Evolutionary conservation across 1,140 invertebrate genomes (phyloP).

Genomic region (Trachymyrmex cornetzi): DNA sequence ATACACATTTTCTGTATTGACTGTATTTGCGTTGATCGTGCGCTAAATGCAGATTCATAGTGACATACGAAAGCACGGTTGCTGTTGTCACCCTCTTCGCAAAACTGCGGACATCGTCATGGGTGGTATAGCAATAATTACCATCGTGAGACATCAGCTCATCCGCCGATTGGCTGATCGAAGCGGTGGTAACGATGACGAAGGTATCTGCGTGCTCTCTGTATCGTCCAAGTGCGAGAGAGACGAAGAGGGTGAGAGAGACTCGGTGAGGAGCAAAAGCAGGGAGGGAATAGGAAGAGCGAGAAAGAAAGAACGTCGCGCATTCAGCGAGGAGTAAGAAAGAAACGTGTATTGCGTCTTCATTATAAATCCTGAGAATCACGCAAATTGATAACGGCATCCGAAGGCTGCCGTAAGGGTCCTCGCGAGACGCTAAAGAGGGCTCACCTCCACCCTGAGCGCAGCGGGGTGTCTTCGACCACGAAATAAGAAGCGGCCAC

Average conservation of each 20-base stretch:
- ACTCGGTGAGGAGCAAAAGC: not conserved
- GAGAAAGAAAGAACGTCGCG: slow-evolving; percentile 9
- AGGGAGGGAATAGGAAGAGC: not conserved
- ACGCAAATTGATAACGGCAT: slow-evolving; percentile 81
- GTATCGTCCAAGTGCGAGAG: not conserved
- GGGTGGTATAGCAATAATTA: slow-evolving; percentile 77
- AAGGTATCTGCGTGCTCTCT: slow-evolving; percentile 53
- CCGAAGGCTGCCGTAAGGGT: slow-evolving; percentile 76
- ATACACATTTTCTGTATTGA: not conserved
- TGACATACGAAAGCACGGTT: not conserved
- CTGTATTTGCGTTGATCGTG: not conserved
- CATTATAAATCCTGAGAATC: slow-evolving; percentile 80
- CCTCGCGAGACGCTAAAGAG: slow-evolving; percentile 72
- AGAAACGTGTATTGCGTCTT: slow-evolving; percentile 73
- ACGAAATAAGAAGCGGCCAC: slow-evolving; percentile 74
- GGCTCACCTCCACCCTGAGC: slow-evolving; percentile 71
- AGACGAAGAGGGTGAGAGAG: slow-evolving; percentile 12
- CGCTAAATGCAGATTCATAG: slow-evolving; percentile 27
- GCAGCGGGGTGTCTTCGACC: slow-evolving; percentile 70
- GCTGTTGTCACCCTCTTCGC: slow-evolving; percentile 54
- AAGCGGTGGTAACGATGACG: slow-evolving; percentile 64
- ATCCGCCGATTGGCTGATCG: slow-evolving; percentile 69
- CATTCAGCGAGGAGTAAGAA: slow-evolving; percentile 1
- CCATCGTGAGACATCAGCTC: slow-evolving; percentile 65
- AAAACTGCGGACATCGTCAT: slow-evolving; percentile 66